Base-by-base conservation (phyloP, 2,888 invertebrate species). In the Pristionchus mayeri region DNA sequence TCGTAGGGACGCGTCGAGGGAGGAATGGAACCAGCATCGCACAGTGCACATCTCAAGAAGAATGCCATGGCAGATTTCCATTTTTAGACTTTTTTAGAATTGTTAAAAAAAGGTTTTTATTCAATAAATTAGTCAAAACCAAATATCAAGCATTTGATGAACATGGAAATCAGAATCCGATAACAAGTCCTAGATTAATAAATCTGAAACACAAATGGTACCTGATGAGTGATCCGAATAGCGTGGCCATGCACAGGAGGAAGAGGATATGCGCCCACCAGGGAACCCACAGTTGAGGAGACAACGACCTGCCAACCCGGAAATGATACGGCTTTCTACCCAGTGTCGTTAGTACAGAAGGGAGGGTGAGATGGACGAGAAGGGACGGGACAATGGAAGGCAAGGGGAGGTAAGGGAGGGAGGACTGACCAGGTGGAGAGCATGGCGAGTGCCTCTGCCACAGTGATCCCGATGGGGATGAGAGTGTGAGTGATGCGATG, bases 241-340 rank as follows among this genome's bases (percentile, higher is more conserved):
- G 81, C 24, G 60, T 57, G 18, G 60, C 57, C 81, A 88, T 85
- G n/a, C 86, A 86, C 40, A 88, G 57, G 34, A 88, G 75, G 85
- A 89, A 90, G 30, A 86, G 44, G 48, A 90, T 63, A n/a, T 90
- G 89, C n/a, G 88, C 86, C 87, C 88, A 90, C 90, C 90, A 90
- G 79, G 89, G 88, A 13, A 88, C 89, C 84, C 86, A 90, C 86
- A 86, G 87, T 75, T 89, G 88, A n/a, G 87, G 86, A 57, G 87
- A 86, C 18, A 86, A 57, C 16, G 86, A 84, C 89, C 89, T 90
- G 84, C 71, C 71, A 44, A 71, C 37, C 83, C 67, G 67, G 81
- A 81, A 81, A 81, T 60, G 40, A 34, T 4, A 30, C 16, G 67
- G 27, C 67, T 67, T n/a, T 67, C 67, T 21, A 34, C 37, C 37